Evolutionary conservation across 2,797 vertebrate species (phyloP), one percentile per base, ranked within the genome.

Genomic region (Remorina albescens): DNA sequence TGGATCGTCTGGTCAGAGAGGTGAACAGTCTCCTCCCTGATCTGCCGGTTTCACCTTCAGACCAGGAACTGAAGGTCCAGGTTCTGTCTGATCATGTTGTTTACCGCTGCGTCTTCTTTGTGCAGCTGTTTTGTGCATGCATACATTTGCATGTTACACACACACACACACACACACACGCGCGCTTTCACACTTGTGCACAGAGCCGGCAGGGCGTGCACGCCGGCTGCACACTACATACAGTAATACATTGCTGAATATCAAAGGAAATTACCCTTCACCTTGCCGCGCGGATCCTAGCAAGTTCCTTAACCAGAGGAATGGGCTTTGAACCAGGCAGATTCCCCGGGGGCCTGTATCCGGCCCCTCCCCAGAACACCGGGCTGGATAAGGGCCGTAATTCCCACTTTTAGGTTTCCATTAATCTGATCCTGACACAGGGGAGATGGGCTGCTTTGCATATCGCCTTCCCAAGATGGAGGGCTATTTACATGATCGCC

Each of bases 371-470:
- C 90, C 87, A 83, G 87, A 92, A 93, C 88, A 83, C 90, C 78
- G 89, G 55, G 78, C 89, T 83, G 92, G 93, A 95, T 94, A 94
- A 95, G 93, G 93, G 92, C 92, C 91, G 91, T 95, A 95, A 95
- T 95, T 95, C 94, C 94, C 94, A 95, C 93, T 95, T 95, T 95
- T 94, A 95, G 94, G 93, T 95, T 93, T 94, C 93, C 93, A 95
- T 95, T 95, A 95, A 95, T 95, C 95, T 95, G 92, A 94, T 94
- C 89, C 91, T 93, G 94, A 94, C 94, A 94, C 93, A 92, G 88
- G 91, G 93, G 93, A 95, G 93, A 94, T 82, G 93, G 88, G 91
- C 92, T 95, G 92, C 89, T 95, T 95, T 95, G 94, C 94, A 95
- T 95, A 95, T 94, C 93, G 92, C 89, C 94, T 93, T 91, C 87